Percentiles rank a stretch among this genome's conserved stretches.
Evolutionary conservation across 2,113 vertebrate genomes (phyloP).

Genomic region (Clarias magur): DNA sequence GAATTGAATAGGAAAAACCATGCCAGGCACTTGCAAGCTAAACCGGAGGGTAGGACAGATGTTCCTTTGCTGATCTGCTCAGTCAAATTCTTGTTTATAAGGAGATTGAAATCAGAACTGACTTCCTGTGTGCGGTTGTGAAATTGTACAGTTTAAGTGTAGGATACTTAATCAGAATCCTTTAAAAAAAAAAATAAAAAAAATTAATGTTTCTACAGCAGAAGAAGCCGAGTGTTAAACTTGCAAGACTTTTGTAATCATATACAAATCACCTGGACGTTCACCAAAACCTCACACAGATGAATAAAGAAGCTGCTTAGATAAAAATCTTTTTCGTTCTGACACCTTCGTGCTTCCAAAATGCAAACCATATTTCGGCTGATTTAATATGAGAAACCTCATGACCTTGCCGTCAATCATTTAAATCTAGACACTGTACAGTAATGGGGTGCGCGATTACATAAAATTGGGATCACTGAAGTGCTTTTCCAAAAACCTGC

Average conservation of each 20-base stretch:
- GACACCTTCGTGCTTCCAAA: neutral
- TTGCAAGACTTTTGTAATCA: neutral
- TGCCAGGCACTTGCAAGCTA: neutral
- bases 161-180: neutral
- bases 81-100: neutral
- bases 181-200: neutral
- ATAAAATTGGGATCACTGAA: neutral
- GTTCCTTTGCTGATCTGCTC: neutral
- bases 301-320: neutral
- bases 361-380: neutral
- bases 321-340: neutral
- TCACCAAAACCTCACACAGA: neutral
- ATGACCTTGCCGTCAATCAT: neutral
- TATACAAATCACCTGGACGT: neutral
- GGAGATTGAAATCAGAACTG: slow-evolving; percentile 4
- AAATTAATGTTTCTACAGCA: neutral
- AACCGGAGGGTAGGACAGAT: neutral
- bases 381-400: neutral
- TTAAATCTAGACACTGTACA: neutral
- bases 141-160: neutral
- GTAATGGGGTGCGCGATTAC: neutral
- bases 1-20: neutral
- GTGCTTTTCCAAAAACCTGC: neutral
- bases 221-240: neutral
- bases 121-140: neutral